These are phyloP conservation scores for Prosopocoilus inquinatus DNA, from an alignment of 2,888 invertebrate genomes.

Conservation along the genomic window DNA sequence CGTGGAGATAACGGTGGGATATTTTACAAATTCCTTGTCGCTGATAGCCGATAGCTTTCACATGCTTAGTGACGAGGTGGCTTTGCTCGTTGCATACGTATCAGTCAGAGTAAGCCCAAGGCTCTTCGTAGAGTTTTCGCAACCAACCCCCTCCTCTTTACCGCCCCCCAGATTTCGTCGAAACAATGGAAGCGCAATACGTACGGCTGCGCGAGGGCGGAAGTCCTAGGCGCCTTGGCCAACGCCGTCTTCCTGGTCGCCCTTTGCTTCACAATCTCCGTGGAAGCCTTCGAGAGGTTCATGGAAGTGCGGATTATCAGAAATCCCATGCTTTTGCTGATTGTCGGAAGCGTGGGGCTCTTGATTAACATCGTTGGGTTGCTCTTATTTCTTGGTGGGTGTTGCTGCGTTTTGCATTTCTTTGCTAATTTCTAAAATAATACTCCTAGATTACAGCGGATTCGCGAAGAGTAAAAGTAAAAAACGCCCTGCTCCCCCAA, in stretches of 20 bases:
- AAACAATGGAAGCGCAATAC: slow-evolving; percentile 99
- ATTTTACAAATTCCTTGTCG: slow-evolving; percentile 95
- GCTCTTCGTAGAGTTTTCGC: too few relatives aligned
- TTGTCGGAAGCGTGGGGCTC: slow-evolving; percentile 87
- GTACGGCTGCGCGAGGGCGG: slow-evolving; percentile 98
- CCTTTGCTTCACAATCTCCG: slow-evolving; percentile 95
- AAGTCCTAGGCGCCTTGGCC: slow-evolving; percentile 96
- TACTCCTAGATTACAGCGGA: slow-evolving; percentile 67
- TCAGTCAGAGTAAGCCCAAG: slow-evolving; percentile 81
- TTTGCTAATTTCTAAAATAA: background rate
- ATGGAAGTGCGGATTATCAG: slow-evolving; percentile 83
- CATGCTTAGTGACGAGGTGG: slow-evolving; percentile 96
- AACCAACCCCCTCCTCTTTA: slow-evolving; percentile 18
- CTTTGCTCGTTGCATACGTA: slow-evolving; percentile 90
- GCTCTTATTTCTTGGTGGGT: slow-evolving; percentile 86
- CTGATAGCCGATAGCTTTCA: slow-evolving; percentile 98
- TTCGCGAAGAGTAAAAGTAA: slow-evolving; percentile 68
- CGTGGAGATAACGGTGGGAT: slow-evolving; percentile 96
- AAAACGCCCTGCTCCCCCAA: slow-evolving; percentile 60
- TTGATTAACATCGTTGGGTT: slow-evolving; percentile 91
- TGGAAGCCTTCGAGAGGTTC: slow-evolving; percentile 95
- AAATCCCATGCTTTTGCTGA: slow-evolving; percentile 77
- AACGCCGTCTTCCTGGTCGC: slow-evolving; percentile 98
- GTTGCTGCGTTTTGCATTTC: too few relatives aligned
- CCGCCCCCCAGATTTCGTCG: slow-evolving; percentile 78